Conservation (phyloP, 1,140 invertebrate species). For the Brachionus manjavacas region DNA sequence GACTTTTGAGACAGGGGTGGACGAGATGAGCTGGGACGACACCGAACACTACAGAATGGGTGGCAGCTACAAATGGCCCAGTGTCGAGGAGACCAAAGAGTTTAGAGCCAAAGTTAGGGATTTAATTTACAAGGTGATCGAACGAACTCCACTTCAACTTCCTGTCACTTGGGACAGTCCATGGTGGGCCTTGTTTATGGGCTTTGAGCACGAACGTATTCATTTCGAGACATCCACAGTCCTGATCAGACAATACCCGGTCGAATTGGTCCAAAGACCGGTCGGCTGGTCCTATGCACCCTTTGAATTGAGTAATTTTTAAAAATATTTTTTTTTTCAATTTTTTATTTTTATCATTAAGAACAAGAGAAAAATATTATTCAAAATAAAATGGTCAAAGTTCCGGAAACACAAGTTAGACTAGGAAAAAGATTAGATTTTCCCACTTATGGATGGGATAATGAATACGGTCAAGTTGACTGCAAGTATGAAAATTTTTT, state of each 20-base stretch:
- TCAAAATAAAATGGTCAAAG: slow-evolving; percentile 47
- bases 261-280: slow-evolving; percentile 50
- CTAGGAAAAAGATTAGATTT: slow-evolving; percentile 53
- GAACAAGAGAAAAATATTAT: slow-evolving; percentile 42
- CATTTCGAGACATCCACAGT: slow-evolving; percentile 57
- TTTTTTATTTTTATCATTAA: background rate
- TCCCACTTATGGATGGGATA: slow-evolving; percentile 58
- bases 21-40: slow-evolving; percentile 59
- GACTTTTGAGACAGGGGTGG: slow-evolving; percentile 58
- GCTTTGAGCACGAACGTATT: slow-evolving; percentile 57
- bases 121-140: slow-evolving; percentile 51
- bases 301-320: slow-evolving; percentile 46
- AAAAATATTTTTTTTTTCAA: background rate
- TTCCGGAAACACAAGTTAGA: slow-evolving; percentile 47
- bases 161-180: slow-evolving; percentile 54
- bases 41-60: slow-evolving; percentile 52
- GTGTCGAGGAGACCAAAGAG: slow-evolving; percentile 49
- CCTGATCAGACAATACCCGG: slow-evolving; percentile 54
- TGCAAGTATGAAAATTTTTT: no score
- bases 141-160: slow-evolving; percentile 51
- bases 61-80: slow-evolving; percentile 54
- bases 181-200: slow-evolving; percentile 56
- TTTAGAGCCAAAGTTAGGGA: slow-evolving; percentile 52
- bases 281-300: slow-evolving; percentile 52
- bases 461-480: slow-evolving; percentile 52